A percentile compares a stretch with the other conserved stretches of the same genome.
These are phyloP conservation scores for Cololabis saira DNA, from an alignment of 2,113 vertebrate genomes.

Conservation along the genomic window DNA sequence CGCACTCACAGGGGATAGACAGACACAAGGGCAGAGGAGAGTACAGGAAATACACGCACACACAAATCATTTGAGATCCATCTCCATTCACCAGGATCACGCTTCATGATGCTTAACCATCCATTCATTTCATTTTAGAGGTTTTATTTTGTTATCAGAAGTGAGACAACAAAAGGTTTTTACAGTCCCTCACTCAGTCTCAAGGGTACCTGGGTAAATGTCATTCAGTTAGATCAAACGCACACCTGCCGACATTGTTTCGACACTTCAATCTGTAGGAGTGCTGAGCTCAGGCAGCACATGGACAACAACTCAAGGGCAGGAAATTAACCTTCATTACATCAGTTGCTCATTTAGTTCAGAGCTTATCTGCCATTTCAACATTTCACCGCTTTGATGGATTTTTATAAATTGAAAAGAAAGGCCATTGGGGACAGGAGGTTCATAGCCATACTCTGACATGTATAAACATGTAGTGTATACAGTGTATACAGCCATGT, in stretches of 20 bases:
- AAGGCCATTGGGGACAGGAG: conserved; percentile 21
- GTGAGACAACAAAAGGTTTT: conserved; percentile 64
- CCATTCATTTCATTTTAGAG: conserved; percentile 31
- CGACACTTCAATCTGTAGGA: conserved; percentile 51
- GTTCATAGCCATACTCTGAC: background rate
- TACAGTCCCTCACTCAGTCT: conserved; percentile 49
- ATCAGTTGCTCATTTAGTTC: conserved; percentile 61
- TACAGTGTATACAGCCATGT: too few species aligned
- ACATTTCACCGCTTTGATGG: conserved; percentile 53
- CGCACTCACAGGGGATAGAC: conserved; percentile 15
- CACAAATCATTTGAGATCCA: conserved; percentile 8
- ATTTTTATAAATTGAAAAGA: conserved; percentile 41
- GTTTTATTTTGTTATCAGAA: conserved; percentile 43
- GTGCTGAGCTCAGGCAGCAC: conserved; percentile 40
- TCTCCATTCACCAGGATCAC: conserved; percentile 19
- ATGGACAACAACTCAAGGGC: conserved; percentile 65
- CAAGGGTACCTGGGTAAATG: conserved; percentile 67
- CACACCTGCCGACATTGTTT: conserved; percentile 72
- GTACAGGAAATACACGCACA: conserved; percentile 16
- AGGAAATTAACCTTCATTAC: conserved; percentile 69
- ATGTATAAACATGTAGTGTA: too few species aligned
- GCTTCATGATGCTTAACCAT: conserved; percentile 24
- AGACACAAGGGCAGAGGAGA: conserved; percentile 19
- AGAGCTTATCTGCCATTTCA: conserved; percentile 47
- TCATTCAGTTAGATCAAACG: conserved; percentile 64